phyloP scores from a whole-genome alignment of 2,113 vertebrate genomes.

The Corythaeola cristata region DNA sequence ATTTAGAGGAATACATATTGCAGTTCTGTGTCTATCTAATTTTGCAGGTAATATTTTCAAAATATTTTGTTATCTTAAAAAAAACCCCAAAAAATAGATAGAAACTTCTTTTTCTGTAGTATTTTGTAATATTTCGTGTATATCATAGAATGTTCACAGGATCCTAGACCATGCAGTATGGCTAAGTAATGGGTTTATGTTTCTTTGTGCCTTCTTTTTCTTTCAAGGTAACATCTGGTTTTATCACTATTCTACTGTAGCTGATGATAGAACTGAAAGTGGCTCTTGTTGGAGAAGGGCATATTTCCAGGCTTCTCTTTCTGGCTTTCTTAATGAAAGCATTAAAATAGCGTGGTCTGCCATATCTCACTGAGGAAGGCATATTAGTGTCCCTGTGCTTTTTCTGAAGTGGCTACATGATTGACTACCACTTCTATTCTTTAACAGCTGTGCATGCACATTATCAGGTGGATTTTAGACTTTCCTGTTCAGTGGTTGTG shows the following conservation, averaged over 20 bases:
- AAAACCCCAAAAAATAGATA: background rate
- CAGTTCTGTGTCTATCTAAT: background rate
- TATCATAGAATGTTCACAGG: background rate
- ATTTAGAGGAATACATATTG: background rate
- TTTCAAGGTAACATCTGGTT: background rate
- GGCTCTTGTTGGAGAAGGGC: background rate
- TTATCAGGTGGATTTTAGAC: background rate
- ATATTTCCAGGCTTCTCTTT: background rate
- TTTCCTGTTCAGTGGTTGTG: background rate
- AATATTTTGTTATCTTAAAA: background rate
- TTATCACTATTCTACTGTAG: background rate
- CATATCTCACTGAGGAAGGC: background rate
- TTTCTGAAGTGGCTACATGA: background rate
- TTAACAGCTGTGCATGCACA: background rate
- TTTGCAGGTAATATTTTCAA: background rate
- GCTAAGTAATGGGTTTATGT: background rate
- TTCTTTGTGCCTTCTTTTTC: background rate
- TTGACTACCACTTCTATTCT: background rate
- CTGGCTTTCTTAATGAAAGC: background rate
- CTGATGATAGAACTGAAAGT: background rate
- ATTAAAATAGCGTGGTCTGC: background rate
- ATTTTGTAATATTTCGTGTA: background rate
- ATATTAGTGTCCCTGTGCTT: background rate
- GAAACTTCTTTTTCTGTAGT: background rate
- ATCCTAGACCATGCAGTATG: background rate